Percentiles rank a stretch among this genome's conserved stretches.
phyloP scores from a whole-genome alignment of 2,797 vertebrate genomes.

The Mycteria americana region DNA sequence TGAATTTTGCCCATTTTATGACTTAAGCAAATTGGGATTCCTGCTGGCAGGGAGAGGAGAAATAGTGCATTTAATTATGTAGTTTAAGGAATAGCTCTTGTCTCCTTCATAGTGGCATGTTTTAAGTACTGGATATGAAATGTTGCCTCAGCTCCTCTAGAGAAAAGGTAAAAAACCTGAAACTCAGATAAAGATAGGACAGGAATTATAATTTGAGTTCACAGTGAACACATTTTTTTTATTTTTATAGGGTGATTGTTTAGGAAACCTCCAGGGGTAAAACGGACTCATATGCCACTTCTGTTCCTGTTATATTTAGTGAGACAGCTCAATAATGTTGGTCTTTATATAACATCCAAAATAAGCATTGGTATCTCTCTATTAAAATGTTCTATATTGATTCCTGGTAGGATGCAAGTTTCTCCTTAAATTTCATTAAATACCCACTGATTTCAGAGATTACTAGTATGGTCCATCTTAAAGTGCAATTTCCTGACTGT shows the following conservation, averaged over 20 bases:
- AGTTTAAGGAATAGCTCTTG: neutral
- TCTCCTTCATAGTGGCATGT: neutral
- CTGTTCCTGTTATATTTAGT: neutral
- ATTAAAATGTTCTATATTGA: neutral
- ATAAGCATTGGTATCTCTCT: neutral
- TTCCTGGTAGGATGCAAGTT: neutral
- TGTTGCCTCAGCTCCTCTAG: neutral
- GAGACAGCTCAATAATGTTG: neutral
- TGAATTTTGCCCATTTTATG: constrained; percentile 2
- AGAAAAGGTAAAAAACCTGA: neutral
- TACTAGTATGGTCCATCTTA: neutral
- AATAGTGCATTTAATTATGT: constrained; percentile 7
- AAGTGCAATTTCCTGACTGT: neutral
- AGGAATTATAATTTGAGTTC: neutral
- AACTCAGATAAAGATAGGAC: neutral
- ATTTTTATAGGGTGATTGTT: neutral
- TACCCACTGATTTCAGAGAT: neutral
- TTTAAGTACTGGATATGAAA: neutral
- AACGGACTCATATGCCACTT: neutral
- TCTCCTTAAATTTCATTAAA: neutral
- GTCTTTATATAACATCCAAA: neutral
- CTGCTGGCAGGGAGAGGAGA: neutral
- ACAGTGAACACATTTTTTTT: neutral
- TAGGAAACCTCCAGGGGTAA: neutral
- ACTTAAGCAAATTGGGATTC: constrained; percentile 1